A percentile compares a stretch with the other conserved stretches of the same genome.
Evolutionary conservation across 2,888 invertebrate genomes (phyloP).

Genomic region (Calliopum simillimum): DNA sequence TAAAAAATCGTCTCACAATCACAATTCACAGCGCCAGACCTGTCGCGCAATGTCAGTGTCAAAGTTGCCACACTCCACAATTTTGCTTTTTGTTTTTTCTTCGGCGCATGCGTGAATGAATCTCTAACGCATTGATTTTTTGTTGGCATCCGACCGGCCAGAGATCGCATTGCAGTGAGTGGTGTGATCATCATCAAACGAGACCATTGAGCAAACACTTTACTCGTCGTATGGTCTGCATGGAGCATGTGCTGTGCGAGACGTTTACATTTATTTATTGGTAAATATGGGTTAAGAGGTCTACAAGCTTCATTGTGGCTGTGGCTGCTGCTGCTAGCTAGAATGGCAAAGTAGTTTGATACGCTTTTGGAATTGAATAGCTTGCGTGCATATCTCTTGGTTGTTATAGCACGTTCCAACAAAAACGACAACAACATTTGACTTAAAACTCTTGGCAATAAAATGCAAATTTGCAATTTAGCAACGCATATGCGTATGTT

Average conservation of each 20-base stretch:
- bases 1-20: no score
- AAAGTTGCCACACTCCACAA: no score
- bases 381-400: not conserved
- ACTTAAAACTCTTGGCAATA: not conserved
- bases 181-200: not conserved
- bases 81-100: no score
- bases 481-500: not conserved
- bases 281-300: constrained; percentile 10
- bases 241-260: not conserved
- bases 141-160: not conserved
- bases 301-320: not conserved
- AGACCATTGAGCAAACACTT: not conserved
- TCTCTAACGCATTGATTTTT: not conserved
- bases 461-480: not conserved
- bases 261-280: constrained; percentile 1
- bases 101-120: not conserved
- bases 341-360: constrained; percentile 2
- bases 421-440: constrained; percentile 1
- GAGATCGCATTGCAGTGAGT: not conserved
- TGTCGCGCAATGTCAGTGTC: no score
- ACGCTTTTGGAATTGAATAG: constrained; percentile 3
- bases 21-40: no score
- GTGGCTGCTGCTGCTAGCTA: no score
- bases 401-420: not conserved
- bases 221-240: not conserved